These are phyloP conservation scores for Hormiphora californensis DNA, from an alignment of 37 sponge, comb jelly and placozoan genomes.

Conservation along the genomic window DNA sequence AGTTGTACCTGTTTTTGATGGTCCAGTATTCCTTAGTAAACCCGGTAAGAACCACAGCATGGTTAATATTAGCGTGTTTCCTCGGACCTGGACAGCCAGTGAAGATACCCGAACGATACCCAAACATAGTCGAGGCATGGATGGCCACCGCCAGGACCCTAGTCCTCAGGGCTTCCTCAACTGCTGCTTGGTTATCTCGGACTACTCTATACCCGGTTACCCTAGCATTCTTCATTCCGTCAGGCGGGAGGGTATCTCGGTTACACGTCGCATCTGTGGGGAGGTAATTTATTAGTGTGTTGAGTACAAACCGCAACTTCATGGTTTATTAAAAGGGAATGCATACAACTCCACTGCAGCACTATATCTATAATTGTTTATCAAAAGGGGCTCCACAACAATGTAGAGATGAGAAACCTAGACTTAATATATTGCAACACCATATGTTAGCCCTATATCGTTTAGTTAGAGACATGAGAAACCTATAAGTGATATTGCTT, in stretches of 20 bases:
- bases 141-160: not conserved
- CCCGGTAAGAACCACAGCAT: not conserved
- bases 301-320: too few relatives aligned
- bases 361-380: too few relatives aligned
- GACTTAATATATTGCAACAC: too few relatives aligned
- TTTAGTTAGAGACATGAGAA: too few relatives aligned
- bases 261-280: not conserved
- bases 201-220: not conserved
- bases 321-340: too few relatives aligned
- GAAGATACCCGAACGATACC: not conserved
- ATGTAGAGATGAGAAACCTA: too few relatives aligned
- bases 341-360: too few relatives aligned
- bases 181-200: not conserved
- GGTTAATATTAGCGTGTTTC: not conserved
- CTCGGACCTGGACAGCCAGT: not conserved
- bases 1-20: slow-evolving; percentile 12
- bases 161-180: not conserved
- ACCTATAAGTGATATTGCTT: too few relatives aligned
- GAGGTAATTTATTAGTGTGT: too few relatives aligned
- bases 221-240: slow-evolving; percentile 7
- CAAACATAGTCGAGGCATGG: slow-evolving; percentile 9
- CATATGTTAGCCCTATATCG: too few relatives aligned
- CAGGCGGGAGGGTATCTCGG: not conserved
- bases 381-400: too few relatives aligned
- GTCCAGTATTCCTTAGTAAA: not conserved